Evolutionary conservation across 2,797 vertebrate genomes (phyloP), one percentile per base, ranked within the genome.

Genomic region (Melanogrammus aeglefinus): DNA sequence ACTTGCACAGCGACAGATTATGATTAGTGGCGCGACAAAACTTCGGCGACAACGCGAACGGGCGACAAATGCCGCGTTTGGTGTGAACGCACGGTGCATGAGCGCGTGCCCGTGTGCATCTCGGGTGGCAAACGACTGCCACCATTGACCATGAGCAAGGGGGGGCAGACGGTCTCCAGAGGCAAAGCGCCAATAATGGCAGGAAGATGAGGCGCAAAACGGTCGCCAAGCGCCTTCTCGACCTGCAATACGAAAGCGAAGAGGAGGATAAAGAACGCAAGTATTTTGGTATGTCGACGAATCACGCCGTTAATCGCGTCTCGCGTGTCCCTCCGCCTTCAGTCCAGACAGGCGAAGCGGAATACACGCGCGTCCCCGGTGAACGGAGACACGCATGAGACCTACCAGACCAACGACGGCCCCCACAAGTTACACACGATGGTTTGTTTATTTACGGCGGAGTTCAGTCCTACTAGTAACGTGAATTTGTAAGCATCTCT

Each of bases 201-300:
- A 70, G 75, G 77, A 80, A 85, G 80, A 88, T 88, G 84, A 86
- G 86, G 80, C 82, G 86, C 72, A 86, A 86, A 84, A 88, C 85
- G 77, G 80, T 76, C 63, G 84, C 85, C 8, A 84, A 83, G 76
- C 83, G 83, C 72, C 75, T 85, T 71, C 76, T 85, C 70, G 81
- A 84, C 72, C 79, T 72, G 69, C 82, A 78, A 47, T 71, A 79
- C 77, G 84, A 88, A 70, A 74, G 79, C 69, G 78, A 84, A 76
- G 75, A 75, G 44, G 84, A 72, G 66, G 79, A 85, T 76, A 84
- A 85, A 16, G 76, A 77, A 29, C 72, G 75, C 70, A 77, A 83
- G 70, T 83, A 84, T 76, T 78, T 77, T 75, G 84, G 71, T 41
- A 78, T 81, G 75, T 83, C 81, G 70, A 82, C 69, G 39, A 75